Evolutionary conservation across 2,888 invertebrate genomes (phyloP).

Genomic region (Synergus japonicus): DNA sequence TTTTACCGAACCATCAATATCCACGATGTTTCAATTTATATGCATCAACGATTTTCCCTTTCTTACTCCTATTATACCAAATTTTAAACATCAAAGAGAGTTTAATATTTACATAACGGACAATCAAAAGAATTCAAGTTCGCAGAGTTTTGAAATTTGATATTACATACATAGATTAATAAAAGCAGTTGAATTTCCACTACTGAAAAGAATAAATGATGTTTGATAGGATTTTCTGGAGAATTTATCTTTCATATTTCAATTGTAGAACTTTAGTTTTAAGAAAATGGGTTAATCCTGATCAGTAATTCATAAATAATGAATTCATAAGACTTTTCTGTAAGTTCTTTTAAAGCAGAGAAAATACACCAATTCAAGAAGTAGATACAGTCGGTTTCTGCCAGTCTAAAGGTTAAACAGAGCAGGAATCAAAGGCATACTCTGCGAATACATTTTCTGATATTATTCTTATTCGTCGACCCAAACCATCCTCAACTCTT

Average conservation of each 20-base stretch:
- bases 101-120: not conserved
- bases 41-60: not conserved
- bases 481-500: slow-evolving; percentile 40
- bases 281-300: not conserved
- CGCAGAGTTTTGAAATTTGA: not conserved
- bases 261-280: not conserved
- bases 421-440: not conserved
- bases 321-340: not conserved
- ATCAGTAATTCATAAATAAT: not conserved
- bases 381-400: not conserved
- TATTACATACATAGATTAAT: no score
- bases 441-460: slow-evolving; percentile 10
- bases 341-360: not conserved
- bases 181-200: no score
- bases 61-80: not conserved
- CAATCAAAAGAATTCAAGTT: not conserved
- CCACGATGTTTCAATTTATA: not conserved
- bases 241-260: not conserved
- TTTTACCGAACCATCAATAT: slow-evolving; percentile 14
- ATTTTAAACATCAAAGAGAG: not conserved
- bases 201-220: not conserved
- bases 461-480: slow-evolving; percentile 57
- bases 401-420: slow-evolving; percentile 9
- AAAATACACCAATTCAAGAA: not conserved
- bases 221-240: not conserved